These are phyloP conservation scores for Saccostrea cuccullata DNA, from an alignment of 1,140 invertebrate genomes.

Conservation along the genomic window DNA sequence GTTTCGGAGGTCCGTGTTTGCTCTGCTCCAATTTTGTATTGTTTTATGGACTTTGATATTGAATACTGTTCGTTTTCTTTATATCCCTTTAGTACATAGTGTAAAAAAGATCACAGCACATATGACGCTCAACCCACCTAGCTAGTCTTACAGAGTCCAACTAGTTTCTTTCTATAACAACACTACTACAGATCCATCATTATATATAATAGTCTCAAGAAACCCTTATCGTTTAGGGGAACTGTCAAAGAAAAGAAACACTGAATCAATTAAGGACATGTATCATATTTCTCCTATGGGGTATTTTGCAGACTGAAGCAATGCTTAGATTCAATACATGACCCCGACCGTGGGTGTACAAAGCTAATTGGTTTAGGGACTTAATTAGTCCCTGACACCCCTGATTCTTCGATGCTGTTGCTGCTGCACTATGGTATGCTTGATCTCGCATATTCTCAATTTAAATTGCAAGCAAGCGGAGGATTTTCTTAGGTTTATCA, in stretches of 20 bases:
- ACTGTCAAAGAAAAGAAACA: neutral
- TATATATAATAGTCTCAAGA: constrained; percentile 25
- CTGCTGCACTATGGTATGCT: neutral
- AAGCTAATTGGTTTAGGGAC: constrained; percentile 10
- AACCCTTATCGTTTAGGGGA: neutral
- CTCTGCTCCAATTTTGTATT: too few species aligned
- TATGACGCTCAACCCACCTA: too few species aligned
- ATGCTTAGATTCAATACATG: constrained; percentile 14
- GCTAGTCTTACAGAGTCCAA: too few species aligned
- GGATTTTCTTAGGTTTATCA: neutral
- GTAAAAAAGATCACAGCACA: too few species aligned
- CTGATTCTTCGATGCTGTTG: too few species aligned
- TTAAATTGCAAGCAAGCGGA: neutral
- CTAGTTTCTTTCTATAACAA: neutral
- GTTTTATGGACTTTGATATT: too few species aligned
- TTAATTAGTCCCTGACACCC: neutral
- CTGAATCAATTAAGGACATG: neutral
- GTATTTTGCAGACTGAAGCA: neutral
- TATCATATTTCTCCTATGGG: neutral
- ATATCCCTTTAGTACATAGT: too few species aligned
- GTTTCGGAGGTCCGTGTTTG: too few species aligned
- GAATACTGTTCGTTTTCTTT: too few species aligned
- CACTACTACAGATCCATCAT: neutral
- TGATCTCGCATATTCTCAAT: neutral
- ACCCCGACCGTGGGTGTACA: constrained; percentile 20